Base-by-base conservation (phyloP, 92 coral and sea anemone species). In the Meandrina meandrites region DNA sequence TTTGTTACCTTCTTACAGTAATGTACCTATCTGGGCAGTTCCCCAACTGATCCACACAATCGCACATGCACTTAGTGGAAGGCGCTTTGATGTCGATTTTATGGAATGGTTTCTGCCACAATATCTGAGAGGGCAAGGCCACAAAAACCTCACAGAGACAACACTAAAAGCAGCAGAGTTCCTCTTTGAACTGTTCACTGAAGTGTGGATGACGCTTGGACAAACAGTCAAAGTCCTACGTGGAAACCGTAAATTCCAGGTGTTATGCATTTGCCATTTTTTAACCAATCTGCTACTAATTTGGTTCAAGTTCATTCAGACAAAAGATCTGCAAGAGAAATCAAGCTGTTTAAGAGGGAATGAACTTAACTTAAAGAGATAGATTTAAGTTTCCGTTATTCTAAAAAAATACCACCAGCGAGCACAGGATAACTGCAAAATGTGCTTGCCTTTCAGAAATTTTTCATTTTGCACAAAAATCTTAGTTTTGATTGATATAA, bases 31-130 rank as follows among this genome's bases (percentile, higher is more conserved):
- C 22, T 90, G 93, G 93, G 90, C 86, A 35, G 60, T 16, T 69
- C 76, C 93, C 67, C 7, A 82, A 37, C 93, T 15, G 88, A 90
- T 86, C 90, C n/a, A n/a, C n/a, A n/a, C n/a, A n/a, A n/a, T n/a
- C n/a, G n/a, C n/a, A n/a, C n/a, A n/a, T n/a, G n/a, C 89, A 34
- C 71, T 82, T 21, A 82, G 90, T 86, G 93, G 90, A n/a, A 80
- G 86, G 42, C 68, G 86, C 9, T 90, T 90, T 69, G 66, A 64
- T 13, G 80, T 18, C 3, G 84, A 90, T 6, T 90, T 90, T 45
- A 3, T 31, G 18, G 76, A 86, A 15, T 77, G 83, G 84, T 91
- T 91, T 78, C 22, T 90, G 17, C 93, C 90, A 17, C 32, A 79
- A 0, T 86, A 86, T 34, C 42, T 27, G 6, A 68, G 87, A 31